phyloP scores from a whole-genome alignment of 2,888 invertebrate genomes.

The Hetaerina titia region DNA sequence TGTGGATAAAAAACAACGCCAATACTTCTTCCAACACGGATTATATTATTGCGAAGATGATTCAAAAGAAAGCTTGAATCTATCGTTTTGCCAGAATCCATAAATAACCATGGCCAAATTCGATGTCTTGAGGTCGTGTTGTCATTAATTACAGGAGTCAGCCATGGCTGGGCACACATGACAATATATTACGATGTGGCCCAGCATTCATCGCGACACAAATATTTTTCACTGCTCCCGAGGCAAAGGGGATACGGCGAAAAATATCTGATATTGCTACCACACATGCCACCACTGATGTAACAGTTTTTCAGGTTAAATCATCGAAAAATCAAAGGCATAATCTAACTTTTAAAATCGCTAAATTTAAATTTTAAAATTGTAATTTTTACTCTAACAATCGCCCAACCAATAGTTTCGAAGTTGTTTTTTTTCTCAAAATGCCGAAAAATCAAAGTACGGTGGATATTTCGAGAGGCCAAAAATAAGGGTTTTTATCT shows the following conservation, averaged over 20 bases:
- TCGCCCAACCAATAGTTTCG: no score
- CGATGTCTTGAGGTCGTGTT: not conserved
- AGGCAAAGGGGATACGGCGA: not conserved
- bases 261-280: not conserved
- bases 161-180: not conserved
- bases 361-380: no score
- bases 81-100: not conserved
- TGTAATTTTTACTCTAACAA: no score
- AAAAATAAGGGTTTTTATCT: no score
- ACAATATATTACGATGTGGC: not conserved
- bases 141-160: slow-evolving; percentile 1
- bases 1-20: not conserved
- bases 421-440: no score
- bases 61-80: not conserved
- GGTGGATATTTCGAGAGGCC: no score
- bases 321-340: no score
- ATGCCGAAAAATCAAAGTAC: no score
- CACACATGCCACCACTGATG: not conserved
- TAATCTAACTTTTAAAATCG: no score
- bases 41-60: not conserved
- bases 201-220: not conserved
- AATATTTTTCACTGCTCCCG: not conserved
- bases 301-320: not conserved
- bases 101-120: slow-evolving; percentile 12
- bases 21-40: not conserved